Evolutionary conservation across 35 echinoderm and acorn worm genomes (phyloP), one percentile per base, ranked within the genome.

Genomic region (Chiridota heheva): DNA sequence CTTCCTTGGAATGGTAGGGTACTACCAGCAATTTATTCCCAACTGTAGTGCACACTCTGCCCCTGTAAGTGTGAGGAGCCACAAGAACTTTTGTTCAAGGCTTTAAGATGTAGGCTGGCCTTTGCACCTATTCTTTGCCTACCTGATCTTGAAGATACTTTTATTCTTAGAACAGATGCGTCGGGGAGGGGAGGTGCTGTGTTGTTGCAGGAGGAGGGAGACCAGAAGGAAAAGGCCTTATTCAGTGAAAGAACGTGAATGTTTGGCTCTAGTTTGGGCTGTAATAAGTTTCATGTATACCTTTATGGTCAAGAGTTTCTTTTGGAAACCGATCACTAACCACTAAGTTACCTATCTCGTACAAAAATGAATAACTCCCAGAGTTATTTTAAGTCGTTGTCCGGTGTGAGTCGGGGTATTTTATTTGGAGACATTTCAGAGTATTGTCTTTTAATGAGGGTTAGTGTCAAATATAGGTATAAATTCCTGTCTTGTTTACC

Each of bases 241-340:
- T n/a, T n/a, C n/a, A n/a, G n/a, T n/a, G n/a, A 82, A 69, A 7
- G 82, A 86, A 56, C 47, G 58, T 33, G 70, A 76, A 31, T 75
- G 69, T 28, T 33, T 75, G 7, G 69, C 69, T 1, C 35, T 86
- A 15, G 41, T 75, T 5, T 75, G 69, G 43, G 82, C 61, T 10
- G 56, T 86, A 20, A 26, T 7, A 75, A 86, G 53, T 86, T 86
- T 34, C 82, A 86, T 33, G 26, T 29, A 56, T 86, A 86, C 44
- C 43, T 75, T 3, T 51, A 76, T 28, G 68, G 82, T 0, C 26
- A 16, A 42, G 7, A 36, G 0, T 86, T 86, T 10, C 6, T 76
- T 4, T 41, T 86, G 15, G 69, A 85, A 73, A 74, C 69, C 4
- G 82, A 85, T 30, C 82, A 85, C 36, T 46, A 74, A 25, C 82